Percentiles rank a stretch among this genome's conserved stretches.
phyloP scores from a whole-genome alignment of 2,888 invertebrate genomes.

The Habrosyne pyritoides region DNA sequence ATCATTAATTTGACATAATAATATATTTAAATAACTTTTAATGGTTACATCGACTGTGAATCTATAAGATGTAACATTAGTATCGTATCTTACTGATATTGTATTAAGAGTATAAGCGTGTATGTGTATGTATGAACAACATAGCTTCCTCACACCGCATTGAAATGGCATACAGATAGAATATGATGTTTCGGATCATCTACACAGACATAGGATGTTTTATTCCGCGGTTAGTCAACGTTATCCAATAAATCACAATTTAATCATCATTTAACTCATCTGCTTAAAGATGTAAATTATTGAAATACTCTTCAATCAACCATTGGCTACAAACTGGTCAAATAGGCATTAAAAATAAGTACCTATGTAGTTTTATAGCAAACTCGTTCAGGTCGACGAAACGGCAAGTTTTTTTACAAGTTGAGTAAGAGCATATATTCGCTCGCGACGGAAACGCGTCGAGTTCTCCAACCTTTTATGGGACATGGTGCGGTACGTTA shows the following conservation, averaged over 20 bases:
- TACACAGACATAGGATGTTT: too few species aligned
- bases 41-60: neutral
- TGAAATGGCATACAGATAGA: too few species aligned
- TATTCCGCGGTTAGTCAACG: too few species aligned
- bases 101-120: too few species aligned
- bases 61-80: too few species aligned
- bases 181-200: too few species aligned
- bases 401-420: constrained; percentile 59
- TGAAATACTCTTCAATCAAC: neutral
- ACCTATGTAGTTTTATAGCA: constrained; percentile 43
- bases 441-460: constrained; percentile 42
- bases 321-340: neutral
- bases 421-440: constrained; percentile 50
- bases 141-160: too few species aligned
- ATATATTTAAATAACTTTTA: too few species aligned
- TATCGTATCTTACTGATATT: too few species aligned
- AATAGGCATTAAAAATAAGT: neutral
- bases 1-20: neutral
- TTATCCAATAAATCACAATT: neutral
- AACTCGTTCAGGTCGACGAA: constrained; percentile 40
- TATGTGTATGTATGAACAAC: too few species aligned
- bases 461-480: constrained; percentile 59
- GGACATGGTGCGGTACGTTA: constrained; percentile 16
- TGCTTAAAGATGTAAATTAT: neutral
- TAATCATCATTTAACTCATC: neutral